Evolutionary conservation across 1,140 invertebrate genomes (phyloP), one percentile per base, ranked within the genome.

Genomic region (Drosophila trapezifrons): DNA sequence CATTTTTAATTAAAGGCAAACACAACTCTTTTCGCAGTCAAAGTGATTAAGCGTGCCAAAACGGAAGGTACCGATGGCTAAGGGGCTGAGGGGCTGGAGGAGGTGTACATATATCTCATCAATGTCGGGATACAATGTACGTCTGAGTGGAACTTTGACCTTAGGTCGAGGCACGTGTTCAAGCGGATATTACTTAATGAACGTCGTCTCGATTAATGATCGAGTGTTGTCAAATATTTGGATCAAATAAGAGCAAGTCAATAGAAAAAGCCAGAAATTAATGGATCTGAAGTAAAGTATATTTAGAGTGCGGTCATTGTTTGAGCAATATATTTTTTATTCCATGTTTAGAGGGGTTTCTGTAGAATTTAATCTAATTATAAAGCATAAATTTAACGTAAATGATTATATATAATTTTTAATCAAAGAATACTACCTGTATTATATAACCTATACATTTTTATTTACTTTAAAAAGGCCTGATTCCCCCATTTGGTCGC

Each of bases 1-100:
- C 75, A 87, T 82, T 76, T 81, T 83, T 86, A 89, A 86, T 86
- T 89, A 89, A 86, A 77, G 18, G 66, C 76, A 86, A 87, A 89
- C 63, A 89, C 64, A 40, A 55, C 51, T 75, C 52, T 66, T 42
- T 52, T 65, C 25, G n/a, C 9, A 35, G 37, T 51, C 38, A 25
- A 37, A 56, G 60, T 64, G 42, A 70, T 67, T 71, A 64, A 70
- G 60, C 64, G 60, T 81, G 64, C 63, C 74, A 69, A 35, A 80
- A 35, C 52, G 37, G 40, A 56, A 56, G 64, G 74, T 52, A 18
- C 8, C 29, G 32, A 13, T 22, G 20, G 51, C 20, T 18, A 8
- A 4, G 18, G 45, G 38, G 52, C 18, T n/a, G 46, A 18, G 29
- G 35, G 13, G 43, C n/a, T n/a, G n/a, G n/a, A n/a, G n/a, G n/a